Evolutionary conservation across 2,797 vertebrate species (phyloP).

Genomic region (Siniperca undulata): DNA sequence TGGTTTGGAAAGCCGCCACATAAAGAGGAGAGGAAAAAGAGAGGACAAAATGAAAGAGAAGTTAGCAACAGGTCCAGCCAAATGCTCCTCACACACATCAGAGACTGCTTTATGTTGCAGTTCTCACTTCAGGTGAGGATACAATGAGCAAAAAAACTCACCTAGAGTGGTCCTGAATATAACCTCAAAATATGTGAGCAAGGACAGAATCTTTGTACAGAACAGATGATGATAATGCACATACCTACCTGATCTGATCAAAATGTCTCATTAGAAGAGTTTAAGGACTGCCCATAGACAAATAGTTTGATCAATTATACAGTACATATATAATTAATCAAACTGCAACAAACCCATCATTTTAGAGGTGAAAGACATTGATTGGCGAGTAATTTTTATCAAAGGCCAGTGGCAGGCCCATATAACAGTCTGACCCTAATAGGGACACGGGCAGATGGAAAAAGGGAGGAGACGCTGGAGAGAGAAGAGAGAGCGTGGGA

Average conservation of each 20-base stretch:
- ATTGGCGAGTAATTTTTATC: constrained; percentile 25
- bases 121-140: constrained; percentile 13
- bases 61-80: constrained; percentile 56
- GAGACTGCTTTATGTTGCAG: constrained; percentile 19
- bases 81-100: constrained; percentile 28
- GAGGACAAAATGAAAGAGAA: constrained; percentile 50
- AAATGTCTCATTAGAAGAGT: background rate
- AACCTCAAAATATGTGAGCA: constrained; percentile 11
- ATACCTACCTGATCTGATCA: background rate
- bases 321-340: constrained; percentile 19
- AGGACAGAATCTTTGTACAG: background rate
- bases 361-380: background rate
- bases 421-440: constrained; percentile 43
- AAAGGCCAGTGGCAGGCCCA: constrained; percentile 19
- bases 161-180: background rate
- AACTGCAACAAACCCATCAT: constrained; percentile 12
- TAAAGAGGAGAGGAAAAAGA: constrained; percentile 47
- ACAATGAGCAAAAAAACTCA: background rate
- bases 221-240: background rate
- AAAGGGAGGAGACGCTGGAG: constrained; percentile 7
- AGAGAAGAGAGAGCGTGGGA: constrained; percentile 30
- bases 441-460: constrained; percentile 9
- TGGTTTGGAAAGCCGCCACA: constrained; percentile 65
- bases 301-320: constrained; percentile 4
- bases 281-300: background rate